Evolutionary conservation across 2,113 vertebrate genomes (phyloP).

Genomic region (Arenaria interpres): DNA sequence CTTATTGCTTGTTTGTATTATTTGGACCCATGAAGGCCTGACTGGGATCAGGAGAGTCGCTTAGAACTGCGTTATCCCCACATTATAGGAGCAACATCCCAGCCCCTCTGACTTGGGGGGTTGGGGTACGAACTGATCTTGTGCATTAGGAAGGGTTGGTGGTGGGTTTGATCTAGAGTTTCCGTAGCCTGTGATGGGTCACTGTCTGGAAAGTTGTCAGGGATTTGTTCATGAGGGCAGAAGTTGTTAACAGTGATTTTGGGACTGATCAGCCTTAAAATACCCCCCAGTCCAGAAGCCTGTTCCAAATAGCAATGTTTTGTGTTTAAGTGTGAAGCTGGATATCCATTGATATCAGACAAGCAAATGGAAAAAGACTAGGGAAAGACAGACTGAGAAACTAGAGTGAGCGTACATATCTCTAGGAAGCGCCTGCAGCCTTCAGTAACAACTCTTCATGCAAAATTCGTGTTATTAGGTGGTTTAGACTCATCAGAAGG

Average conservation of each 20-base stretch:
- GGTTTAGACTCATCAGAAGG: neutral
- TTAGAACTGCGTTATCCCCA: neutral
- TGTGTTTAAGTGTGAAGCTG: neutral
- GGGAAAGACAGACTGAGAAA: neutral
- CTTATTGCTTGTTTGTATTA: neutral
- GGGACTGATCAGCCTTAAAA: neutral
- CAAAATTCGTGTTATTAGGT: neutral
- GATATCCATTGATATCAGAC: neutral
- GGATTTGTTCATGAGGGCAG: neutral
- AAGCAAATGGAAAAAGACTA: neutral
- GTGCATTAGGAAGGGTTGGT: neutral
- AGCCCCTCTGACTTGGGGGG: neutral
- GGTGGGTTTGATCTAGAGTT: neutral
- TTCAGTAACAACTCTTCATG: neutral
- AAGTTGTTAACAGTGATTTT: neutral
- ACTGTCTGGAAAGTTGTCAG: neutral
- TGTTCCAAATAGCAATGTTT: neutral
- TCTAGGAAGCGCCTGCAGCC: neutral
- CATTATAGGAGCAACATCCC: neutral
- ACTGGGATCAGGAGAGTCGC: accelerated
- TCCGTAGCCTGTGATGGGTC: neutral
- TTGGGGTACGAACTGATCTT: neutral
- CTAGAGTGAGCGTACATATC: accelerated
- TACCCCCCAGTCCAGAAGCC: neutral
- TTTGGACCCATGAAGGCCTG: neutral